phyloP scores from a whole-genome alignment of 2,113 vertebrate species.

The Echinops telfairi region DNA sequence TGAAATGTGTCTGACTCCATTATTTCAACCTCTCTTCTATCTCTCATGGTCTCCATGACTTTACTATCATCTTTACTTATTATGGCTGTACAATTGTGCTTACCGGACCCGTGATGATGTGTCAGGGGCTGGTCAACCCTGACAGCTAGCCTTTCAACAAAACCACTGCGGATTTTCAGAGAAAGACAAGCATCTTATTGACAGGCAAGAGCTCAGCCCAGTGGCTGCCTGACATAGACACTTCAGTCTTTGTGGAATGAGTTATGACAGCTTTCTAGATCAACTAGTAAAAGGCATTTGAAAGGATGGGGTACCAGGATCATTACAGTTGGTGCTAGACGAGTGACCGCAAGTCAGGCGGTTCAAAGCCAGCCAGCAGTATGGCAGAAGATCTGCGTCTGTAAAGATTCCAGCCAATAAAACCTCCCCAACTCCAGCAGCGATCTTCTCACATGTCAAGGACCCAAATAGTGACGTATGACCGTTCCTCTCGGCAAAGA shows the following conservation, averaged over 20 bases:
- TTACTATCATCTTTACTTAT: no score
- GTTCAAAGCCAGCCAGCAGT: background rate
- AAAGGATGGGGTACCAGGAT: background rate
- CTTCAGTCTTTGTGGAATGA: slow-evolving; percentile 11
- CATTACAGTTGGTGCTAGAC: background rate
- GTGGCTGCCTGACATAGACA: background rate
- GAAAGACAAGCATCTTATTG: background rate
- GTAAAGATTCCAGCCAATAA: background rate
- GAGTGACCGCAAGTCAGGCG: background rate
- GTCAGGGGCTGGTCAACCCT: no score
- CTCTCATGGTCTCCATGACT: no score
- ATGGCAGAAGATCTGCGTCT: background rate
- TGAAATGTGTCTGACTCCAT: no score
- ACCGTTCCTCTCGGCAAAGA: background rate
- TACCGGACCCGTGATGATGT: no score
- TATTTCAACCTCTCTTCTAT: no score
- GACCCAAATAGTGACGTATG: background rate
- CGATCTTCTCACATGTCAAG: background rate
- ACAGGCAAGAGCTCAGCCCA: background rate
- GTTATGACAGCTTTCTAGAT: slow-evolving; percentile 15
- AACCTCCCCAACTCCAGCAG: background rate
- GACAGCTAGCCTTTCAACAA: background rate
- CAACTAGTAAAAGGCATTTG: background rate
- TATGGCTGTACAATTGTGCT: no score
- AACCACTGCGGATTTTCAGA: background rate